Base-by-base conservation (phyloP, 2,113 vertebrate species). In the Lynx canadensis region DNA sequence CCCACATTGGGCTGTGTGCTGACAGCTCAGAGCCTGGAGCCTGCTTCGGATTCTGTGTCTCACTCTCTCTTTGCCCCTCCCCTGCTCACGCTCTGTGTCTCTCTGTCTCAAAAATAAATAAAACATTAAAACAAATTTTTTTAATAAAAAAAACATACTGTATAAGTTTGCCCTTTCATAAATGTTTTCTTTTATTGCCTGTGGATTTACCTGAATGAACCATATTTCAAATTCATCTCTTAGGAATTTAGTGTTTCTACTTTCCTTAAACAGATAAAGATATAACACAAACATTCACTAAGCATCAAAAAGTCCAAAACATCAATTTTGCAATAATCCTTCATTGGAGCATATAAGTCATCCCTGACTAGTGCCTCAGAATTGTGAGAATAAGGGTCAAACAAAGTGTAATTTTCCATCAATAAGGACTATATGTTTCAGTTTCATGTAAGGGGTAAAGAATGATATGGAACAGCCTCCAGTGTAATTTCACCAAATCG, bases 211-310 rank as follows among this genome's bases (percentile, higher is more conserved):
- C 38, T 21, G 4, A 88, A 33, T 65, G 25, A 88, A 50, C 29
- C 45, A 65, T 55, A 91, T 89, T 95, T 96, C 41, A 76, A 89
- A 92, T 83, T 81, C 15, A 83, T 68, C 63, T 84, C 19, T 94
- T 84, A 91, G 52, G 96, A 89, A 93, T 93, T n/a, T 81, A 66
- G 55, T 23, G 52, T 91, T 96, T 85, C 27, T 33, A 36, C 82
- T 85, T 96, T 94, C 73, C 12, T 95, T 95, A 85, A 94, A 89
- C 27, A 68, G 16, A 7, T 86, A 13, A 86, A 96, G 63, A 73
- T 81, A 25, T 50, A 95, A 87, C 7, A 71, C n/a, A 95, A 65
- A 55, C 31, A 81, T 60, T 85, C 27, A 76, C 14, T 73, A 89
- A 95, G 11, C 36, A 68, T 87, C 79, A 90, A 83, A 74, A 92